Evolutionary conservation across 1,140 invertebrate genomes (phyloP), one percentile per base, ranked within the genome.

Genomic region (Drosophila takahashii): DNA sequence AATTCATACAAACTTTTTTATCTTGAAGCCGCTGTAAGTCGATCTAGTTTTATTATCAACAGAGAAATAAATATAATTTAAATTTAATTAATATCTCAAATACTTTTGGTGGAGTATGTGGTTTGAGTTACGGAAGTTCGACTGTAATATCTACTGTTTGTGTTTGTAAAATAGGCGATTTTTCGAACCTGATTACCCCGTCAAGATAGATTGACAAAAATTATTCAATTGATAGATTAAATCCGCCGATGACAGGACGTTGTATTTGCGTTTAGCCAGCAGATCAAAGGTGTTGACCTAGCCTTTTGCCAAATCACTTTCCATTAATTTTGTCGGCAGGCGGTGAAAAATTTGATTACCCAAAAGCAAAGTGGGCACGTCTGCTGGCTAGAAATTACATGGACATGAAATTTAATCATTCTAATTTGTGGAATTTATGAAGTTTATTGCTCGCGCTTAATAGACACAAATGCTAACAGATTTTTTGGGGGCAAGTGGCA

Each of bases 401-500:
- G 69, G 59, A 74, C 81, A 86, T 72, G 62, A 85, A 85, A 85
- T 85, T 80, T 85, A 85, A 85, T 85, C 79, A 85, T 80, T 85
- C 81, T 77, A 85, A 85, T 85, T 85, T 81, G 61, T 57, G 51
- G 62, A 85, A 74, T 86, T 85, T 81, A 85, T 86, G 59, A 85
- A 85, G 62, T 85, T 85, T 85, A 85, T 85, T 77, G 76, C 81
- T 74, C 66, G 42, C 11, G 65, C 75, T 81, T 80, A 85, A 85
- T 77, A 73, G 66, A 77, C 81, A 80, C 67, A 79, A 85, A 56
- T 54, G 80, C 59, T 53, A 54, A 62, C 67, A 56, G 74, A 81
- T 83, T 81, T 69, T 62, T 39, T 29, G 9, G 8, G 34, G 11
- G 29, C 52, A 61, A 61, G 29, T 59, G 53, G 34, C 37, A 36